Conservation (phyloP, 2,888 invertebrate species). For the Micropterix aruncella region DNA sequence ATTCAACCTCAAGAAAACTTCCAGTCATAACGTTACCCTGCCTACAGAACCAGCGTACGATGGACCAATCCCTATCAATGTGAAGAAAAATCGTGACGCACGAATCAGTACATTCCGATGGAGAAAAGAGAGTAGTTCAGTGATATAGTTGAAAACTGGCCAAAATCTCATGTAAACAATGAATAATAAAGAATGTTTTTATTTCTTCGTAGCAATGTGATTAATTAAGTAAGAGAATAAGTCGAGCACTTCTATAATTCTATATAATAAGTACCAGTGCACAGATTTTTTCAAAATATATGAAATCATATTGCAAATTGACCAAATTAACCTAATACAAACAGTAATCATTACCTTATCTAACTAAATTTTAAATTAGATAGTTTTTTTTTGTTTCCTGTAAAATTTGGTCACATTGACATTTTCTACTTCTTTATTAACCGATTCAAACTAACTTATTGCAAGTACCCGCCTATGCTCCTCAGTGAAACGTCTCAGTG, state of each 20-base stretch:
- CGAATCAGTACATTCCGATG: constrained; percentile 1
- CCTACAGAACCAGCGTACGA: constrained; percentile 1
- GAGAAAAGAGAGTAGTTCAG: constrained; percentile 1
- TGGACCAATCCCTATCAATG: constrained; percentile 2
- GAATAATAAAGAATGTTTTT: constrained; percentile 1
- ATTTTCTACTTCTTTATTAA: constrained; percentile 1
- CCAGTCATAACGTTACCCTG: constrained; percentile 1
- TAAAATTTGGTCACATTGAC: not conserved
- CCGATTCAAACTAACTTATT: not conserved
- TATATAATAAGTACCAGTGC: constrained; percentile 1
- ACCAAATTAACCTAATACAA: constrained; percentile 2
- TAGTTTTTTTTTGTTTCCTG: constrained; percentile 2
- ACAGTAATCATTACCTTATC: constrained; percentile 2
- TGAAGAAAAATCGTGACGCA: not conserved
- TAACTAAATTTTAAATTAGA: constrained; percentile 1
- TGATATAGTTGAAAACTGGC: constrained; percentile 2
- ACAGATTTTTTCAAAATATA: constrained; percentile 1
- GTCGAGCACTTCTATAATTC: not conserved
- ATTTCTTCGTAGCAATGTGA: constrained; percentile 2
- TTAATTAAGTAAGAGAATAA: constrained; percentile 1
- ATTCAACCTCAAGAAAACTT: constrained; percentile 2
- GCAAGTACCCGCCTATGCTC: too few species aligned
- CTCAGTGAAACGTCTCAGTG: too few species aligned
- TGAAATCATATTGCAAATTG: constrained; percentile 1
- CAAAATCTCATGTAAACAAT: constrained; percentile 1